Evolutionary conservation across 1,140 invertebrate genomes (phyloP).

Genomic region (Lanistes nyassanus): DNA sequence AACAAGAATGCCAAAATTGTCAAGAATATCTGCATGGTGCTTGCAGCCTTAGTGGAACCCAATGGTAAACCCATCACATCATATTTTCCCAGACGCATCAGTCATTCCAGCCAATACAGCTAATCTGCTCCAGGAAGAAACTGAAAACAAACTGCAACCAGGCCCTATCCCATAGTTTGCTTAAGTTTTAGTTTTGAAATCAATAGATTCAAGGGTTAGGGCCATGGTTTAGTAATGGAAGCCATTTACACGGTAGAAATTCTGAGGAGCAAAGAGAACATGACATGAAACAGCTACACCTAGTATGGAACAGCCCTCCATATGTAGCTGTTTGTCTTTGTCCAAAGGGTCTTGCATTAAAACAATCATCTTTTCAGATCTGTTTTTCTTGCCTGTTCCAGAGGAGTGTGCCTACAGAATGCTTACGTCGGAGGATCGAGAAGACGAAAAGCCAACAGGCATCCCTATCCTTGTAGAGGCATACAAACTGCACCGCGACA

Average conservation of each 20-base stretch:
- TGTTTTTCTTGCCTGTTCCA: conserved; percentile 32
- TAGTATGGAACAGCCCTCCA: no score
- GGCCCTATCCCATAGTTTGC: neutral
- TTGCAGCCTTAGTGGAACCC: conserved; percentile 59
- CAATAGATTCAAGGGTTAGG: no score
- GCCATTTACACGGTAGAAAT: no score
- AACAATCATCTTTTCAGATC: neutral
- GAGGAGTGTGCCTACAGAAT: conserved; percentile 65
- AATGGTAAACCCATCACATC: conserved; percentile 49
- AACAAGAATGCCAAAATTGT: conserved; percentile 59
- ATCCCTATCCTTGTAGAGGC: conserved; percentile 58
- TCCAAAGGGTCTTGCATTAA: neutral
- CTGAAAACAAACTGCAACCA: no score
- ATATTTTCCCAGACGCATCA: no score
- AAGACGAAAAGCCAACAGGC: conserved; percentile 48
- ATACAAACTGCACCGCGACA: conserved; percentile 62
- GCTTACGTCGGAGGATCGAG: conserved; percentile 46
- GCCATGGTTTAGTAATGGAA: no score
- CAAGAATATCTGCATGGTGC: conserved; percentile 60
- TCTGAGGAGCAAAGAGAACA: no score
- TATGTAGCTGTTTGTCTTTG: neutral
- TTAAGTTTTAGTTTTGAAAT: neutral
- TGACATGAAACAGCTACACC: neutral
- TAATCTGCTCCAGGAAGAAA: no score
- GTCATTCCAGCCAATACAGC: no score